These are phyloP conservation scores for Belgica antarctica DNA, from an alignment of 2,888 invertebrate species.

Conservation along the genomic window DNA sequence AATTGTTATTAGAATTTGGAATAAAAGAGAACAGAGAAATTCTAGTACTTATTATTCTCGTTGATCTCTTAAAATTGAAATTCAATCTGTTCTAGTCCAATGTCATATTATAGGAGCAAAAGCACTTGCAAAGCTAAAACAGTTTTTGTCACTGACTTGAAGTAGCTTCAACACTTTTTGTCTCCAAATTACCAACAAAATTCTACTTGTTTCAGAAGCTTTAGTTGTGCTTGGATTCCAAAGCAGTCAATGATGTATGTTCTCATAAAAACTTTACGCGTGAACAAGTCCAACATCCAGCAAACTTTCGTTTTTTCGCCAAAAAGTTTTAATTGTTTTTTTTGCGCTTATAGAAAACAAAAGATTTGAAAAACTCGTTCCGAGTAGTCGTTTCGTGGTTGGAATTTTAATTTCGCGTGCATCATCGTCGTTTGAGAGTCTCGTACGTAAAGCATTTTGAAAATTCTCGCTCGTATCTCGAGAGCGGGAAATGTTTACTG, in stretches of 20 bases:
- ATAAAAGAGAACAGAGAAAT: no score
- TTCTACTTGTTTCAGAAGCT: neutral
- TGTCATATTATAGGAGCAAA: no score
- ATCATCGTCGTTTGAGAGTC: neutral
- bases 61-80: no score
- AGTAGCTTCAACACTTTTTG: no score
- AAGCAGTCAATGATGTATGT: neutral
- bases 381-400: constrained; percentile 12
- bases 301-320: constrained; percentile 15
- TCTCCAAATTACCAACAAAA: no score
- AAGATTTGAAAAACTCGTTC: constrained; percentile 14
- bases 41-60: no score
- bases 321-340: neutral
- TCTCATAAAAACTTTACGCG: neutral
- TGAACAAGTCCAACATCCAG: no score
- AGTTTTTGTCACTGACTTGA: no score
- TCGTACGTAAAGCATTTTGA: neutral
- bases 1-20: no score
- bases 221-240: neutral
- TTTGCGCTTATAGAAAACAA: neutral
- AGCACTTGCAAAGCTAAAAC: no score
- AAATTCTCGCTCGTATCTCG: neutral
- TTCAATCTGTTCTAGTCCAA: no score
- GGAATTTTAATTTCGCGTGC: neutral
- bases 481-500: neutral